Evolutionary conservation across 2,888 invertebrate genomes (phyloP), one percentile per base, ranked within the genome.

Genomic region (Protophormia terraenovae): DNA sequence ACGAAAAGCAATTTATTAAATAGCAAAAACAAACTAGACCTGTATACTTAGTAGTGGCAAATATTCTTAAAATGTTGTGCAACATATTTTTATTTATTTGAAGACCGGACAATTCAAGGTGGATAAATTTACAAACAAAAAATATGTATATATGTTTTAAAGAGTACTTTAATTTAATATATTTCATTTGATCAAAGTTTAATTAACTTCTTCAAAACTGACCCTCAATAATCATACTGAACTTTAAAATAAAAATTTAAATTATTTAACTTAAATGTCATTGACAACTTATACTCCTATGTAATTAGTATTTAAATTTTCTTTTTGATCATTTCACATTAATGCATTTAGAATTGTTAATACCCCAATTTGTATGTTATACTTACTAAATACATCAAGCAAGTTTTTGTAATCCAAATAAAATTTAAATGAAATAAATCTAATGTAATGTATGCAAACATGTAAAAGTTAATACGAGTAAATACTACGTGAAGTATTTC

Each of bases 401-500:
- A 50, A 45, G 10, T 45, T 10, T 50, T 8, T 50, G 10, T 19
- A 19, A 12, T 53, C 53, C 10, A 55, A 55, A 38, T 71, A 7
- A 55, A 71, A 71, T 58, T n/a, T 72, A 22, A 60, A 72, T 72
- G 45, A 58, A 58, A 58, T 71, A 45, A 58, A 58, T 19, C 3
- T n/a, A 22, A 60, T 35, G 14, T 16, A n/a, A 47, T 38, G 32
- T 47, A 24, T 6, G 32, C 5, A 41, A 6, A 10, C 2, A n/a
- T 41, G 41, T 41, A 60, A 14, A 27, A 7, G n/a, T n/a, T 41
- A 47, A 16, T 29, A 32, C 19, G 14, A 47, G 0, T 47, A n/a
- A n/a, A n/a, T n/a, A 32, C 32, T 22, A 35, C 45, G 35, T 32
- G 24, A 64, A 53, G 19, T 53, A 38, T 53, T 38, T 35, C 2